These are phyloP conservation scores for Acrossocheilus fasciatus DNA, from an alignment of 2,797 vertebrate genomes.

Conservation along the genomic window DNA sequence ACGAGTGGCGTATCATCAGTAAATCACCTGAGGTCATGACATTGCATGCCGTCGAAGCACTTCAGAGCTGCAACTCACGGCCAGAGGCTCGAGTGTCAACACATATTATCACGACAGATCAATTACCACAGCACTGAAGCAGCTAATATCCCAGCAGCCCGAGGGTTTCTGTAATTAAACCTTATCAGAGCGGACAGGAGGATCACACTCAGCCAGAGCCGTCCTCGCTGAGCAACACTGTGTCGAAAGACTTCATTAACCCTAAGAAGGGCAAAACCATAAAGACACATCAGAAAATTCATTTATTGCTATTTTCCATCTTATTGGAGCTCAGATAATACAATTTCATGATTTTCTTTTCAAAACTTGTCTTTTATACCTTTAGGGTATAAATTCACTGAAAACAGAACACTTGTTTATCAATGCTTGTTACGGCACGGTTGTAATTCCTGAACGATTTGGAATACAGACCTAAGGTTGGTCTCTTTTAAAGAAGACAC, in stretches of 20 bases:
- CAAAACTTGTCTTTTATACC: too few species aligned
- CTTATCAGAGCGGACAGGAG: background rate
- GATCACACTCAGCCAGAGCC: background rate
- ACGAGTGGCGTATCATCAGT: too few species aligned
- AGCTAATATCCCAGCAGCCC: conserved; percentile 9
- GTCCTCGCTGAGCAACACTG: background rate
- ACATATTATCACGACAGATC: background rate
- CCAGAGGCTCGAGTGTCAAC: conserved; percentile 5
- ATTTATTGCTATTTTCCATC: too few species aligned
- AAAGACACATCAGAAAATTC: background rate
- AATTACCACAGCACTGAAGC: background rate
- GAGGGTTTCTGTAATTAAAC: conserved; percentile 21
- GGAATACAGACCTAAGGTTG: too few species aligned
- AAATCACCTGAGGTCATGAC: too few species aligned
- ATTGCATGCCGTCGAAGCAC: background rate
- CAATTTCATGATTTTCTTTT: too few species aligned
- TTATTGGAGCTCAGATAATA: too few species aligned
- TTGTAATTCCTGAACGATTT: too few species aligned
- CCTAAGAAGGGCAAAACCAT: background rate
- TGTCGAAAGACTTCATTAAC: background rate
- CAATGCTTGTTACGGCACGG: too few species aligned
- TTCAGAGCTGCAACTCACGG: background rate
- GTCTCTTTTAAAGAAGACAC: too few species aligned
- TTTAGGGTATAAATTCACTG: too few species aligned
- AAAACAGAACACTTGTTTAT: too few species aligned